Conservation (phyloP, 2,113 vertebrate species). For the Oxyura jamaicensis region DNA sequence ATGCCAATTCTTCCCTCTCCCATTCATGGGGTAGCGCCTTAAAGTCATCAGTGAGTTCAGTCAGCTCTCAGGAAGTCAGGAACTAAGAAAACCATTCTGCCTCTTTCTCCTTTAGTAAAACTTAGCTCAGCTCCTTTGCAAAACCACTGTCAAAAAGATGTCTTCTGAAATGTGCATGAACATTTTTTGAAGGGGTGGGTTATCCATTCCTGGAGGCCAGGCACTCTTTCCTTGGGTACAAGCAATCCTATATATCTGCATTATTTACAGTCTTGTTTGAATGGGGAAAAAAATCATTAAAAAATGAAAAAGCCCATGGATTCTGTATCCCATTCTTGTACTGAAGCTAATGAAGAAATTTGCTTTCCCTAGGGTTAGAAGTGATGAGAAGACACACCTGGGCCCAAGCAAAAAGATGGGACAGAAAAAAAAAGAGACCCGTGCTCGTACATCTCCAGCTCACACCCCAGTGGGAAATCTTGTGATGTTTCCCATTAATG, state of each 20-base stretch:
- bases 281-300: background rate
- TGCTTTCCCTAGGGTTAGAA: background rate
- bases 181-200: background rate
- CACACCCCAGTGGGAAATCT: background rate
- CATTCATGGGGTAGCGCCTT: background rate
- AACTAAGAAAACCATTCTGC: background rate
- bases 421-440: background rate
- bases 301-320: background rate
- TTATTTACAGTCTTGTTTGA: background rate
- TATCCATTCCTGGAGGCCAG: background rate
- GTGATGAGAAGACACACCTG: background rate
- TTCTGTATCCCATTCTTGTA: background rate
- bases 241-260: background rate
- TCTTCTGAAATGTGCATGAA: background rate
- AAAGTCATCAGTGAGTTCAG: background rate
- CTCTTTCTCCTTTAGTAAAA: background rate
- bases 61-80: background rate
- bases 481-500: rapidly evolving
- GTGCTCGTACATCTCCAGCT: background rate
- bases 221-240: background rate
- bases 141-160: background rate
- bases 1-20: background rate
- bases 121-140: background rate
- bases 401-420: background rate
- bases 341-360: background rate